Evolutionary conservation across 2,797 vertebrate species (phyloP), one percentile per base, ranked within the genome.

Genomic region (Falco peregrinus): DNA sequence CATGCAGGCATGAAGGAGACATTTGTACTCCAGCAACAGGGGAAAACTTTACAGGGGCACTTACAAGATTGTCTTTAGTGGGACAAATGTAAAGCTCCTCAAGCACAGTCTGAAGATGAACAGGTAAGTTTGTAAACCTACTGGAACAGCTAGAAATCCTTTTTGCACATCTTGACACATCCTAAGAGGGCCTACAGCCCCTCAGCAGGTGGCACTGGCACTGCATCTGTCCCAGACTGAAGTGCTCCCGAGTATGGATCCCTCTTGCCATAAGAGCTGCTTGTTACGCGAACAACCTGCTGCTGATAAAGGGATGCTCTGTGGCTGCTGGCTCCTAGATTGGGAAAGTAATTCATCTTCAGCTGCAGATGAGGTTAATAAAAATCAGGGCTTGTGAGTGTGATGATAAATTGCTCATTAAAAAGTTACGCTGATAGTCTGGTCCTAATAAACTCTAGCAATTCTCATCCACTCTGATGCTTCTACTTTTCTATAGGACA

Each of bases 321-420:
- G 9, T 73, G 54, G 10, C 76, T 65, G n/a, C 26, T 1, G 3
- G 31, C 37, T 68, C 20, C 31, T 43, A 33, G 33, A 41, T 6
- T 39, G 60, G 63, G 53, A 85, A 87, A 53, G 63, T 25, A 82
- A 94, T 93, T 93, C 1, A 74, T 92, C 56, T 89, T 93, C 60
- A 85, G n/a, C 22, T 10, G 4, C 51, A 48, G 45, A 53, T 25
- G 41, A 90, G 53, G 77, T 67, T 92, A 94, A 87, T 86, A 76
- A 82, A 91, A 89, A 81, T 50, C 17, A 15, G 39, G 21, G 14
- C 35, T 84, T 0, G 1, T 59, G 76, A 89, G 84, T 22, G 10
- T 92, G 86, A 95, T 92, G 86, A 95, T 87, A 93, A 94, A 96
- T 90, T 93, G 29, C 81, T 93, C 56, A 84, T 93, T 89, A 90